Evolutionary conservation across 1,140 invertebrate species (phyloP).

Genomic region (Batillaria attramentaria): DNA sequence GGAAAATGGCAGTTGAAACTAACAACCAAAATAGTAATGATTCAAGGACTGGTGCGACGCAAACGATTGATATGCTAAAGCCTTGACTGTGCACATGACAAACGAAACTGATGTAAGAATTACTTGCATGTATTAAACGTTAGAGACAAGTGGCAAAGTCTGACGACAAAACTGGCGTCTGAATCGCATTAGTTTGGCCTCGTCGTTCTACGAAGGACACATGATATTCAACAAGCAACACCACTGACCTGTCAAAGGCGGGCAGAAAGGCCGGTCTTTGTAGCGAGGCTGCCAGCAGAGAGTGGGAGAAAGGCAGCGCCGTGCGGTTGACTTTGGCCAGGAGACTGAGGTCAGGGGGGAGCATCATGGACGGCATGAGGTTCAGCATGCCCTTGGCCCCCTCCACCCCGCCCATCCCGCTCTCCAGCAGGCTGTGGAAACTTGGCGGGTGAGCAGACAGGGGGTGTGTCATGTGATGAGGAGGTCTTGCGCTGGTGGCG

Average conservation of each 20-base stretch:
- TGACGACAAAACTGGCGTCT: no score
- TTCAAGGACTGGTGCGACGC: no score
- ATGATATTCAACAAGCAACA: no score
- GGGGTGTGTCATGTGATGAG: background rate
- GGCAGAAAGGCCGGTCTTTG: conserved; percentile 57
- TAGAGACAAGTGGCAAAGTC: no score
- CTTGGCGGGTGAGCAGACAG: conserved; percentile 1
- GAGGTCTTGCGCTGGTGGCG: background rate
- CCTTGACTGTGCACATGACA: no score
- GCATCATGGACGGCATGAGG: conserved; percentile 37
- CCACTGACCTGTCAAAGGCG: conserved; percentile 61
- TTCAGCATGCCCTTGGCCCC: conserved; percentile 25
- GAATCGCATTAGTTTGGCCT: no score
- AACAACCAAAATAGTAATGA: no score
- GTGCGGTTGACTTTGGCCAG: conserved; percentile 41
- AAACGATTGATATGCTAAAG: no score
- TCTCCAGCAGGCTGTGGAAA: conserved; percentile 20
- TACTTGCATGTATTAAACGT: no score
- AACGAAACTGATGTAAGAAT: no score
- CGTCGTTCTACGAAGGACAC: no score
- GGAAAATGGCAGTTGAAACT: no score
- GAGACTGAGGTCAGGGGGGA: conserved; percentile 41
- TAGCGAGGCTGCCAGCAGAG: conserved; percentile 57
- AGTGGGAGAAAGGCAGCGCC: conserved; percentile 60
- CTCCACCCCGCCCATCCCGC: background rate